These are phyloP conservation scores for Pangasius mekongensis DNA, from an alignment of 2,797 vertebrate species.

Conservation along the genomic window DNA sequence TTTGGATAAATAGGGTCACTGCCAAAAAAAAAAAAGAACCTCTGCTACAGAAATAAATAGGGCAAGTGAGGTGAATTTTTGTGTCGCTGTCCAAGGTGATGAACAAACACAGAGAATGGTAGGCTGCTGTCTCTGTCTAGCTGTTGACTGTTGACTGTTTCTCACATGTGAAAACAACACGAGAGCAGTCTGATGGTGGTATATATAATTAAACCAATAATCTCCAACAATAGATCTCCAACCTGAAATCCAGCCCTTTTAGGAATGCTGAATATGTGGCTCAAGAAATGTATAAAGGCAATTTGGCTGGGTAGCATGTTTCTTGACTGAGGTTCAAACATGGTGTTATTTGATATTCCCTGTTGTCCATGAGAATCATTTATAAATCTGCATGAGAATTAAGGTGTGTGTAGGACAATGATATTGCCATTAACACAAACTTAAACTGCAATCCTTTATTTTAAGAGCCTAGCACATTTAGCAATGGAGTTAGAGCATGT, in stretches of 20 bases:
- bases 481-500: background rate
- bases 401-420: background rate
- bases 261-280: background rate
- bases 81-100: background rate
- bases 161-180: background rate
- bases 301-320: background rate
- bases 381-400: background rate
- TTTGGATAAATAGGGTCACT: background rate
- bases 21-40: background rate
- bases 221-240: too few relatives aligned
- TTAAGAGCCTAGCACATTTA: background rate
- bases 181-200: background rate
- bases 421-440: background rate
- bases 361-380: background rate
- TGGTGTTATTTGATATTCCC: background rate
- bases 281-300: background rate
- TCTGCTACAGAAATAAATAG: background rate
- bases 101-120: background rate
- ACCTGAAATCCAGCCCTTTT: background rate
- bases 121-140: background rate
- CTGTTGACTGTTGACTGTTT: background rate
- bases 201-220: background rate
- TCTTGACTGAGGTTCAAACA: slow-evolving; percentile 2
- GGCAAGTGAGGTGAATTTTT: background rate
- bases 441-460: background rate